These are phyloP conservation scores for Remorina albescens DNA, from an alignment of 2,797 vertebrate genomes.

Conservation along the genomic window DNA sequence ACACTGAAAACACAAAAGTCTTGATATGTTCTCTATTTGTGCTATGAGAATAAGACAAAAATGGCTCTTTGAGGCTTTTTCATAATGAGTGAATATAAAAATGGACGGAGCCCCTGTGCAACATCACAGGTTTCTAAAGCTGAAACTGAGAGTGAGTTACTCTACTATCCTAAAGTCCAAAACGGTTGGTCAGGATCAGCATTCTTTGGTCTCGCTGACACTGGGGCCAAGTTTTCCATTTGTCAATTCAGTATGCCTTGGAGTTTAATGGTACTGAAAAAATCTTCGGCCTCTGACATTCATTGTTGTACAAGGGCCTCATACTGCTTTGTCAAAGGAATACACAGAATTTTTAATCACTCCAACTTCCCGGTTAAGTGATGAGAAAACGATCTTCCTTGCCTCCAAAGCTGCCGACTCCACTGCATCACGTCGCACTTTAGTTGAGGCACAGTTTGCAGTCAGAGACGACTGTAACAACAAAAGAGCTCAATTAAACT, in stretches of 20 bases:
- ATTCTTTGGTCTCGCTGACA: not conserved
- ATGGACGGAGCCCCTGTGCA: no score
- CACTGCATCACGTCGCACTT: conserved; percentile 9
- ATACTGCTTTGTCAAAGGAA: conserved; percentile 48
- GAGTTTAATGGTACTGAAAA: conserved; percentile 13
- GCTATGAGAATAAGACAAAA: not conserved
- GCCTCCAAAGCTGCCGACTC: not conserved
- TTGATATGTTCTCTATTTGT: not conserved
- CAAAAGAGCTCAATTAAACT: not conserved
- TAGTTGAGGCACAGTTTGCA: not conserved
- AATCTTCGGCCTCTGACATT: not conserved
- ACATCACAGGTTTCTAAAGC: no score
- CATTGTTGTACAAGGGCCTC: conserved; percentile 23
- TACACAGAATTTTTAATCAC: conserved; percentile 13
- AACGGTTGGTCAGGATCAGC: not conserved
- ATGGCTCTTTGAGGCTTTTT: no score
- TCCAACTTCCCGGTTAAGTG: conserved; percentile 15
- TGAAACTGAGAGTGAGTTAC: no score
- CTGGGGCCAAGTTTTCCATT: not conserved
- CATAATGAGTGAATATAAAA: no score
- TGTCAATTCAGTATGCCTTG: conserved; percentile 16
- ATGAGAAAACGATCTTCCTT: conserved; percentile 38
- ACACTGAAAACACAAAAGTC: no score
- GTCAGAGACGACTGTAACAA: not conserved
- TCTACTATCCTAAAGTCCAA: no score